Evolutionary conservation across 2,113 vertebrate species (phyloP), one percentile per base, ranked within the genome.

Genomic region (Ailuropoda melanoleuca): DNA sequence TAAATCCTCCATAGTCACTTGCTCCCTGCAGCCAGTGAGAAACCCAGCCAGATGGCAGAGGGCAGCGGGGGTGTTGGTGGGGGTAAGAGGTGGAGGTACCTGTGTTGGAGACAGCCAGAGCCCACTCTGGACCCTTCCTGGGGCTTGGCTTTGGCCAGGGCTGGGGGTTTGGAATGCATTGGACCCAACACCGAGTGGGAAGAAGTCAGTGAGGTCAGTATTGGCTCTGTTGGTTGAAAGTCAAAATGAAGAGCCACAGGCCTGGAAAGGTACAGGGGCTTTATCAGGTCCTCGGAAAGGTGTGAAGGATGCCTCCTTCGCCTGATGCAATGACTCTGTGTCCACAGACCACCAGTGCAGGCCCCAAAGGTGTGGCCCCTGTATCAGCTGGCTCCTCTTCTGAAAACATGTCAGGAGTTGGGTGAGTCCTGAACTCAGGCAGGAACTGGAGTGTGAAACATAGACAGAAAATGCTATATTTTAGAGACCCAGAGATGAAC

Each of bases 1-100:
- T 98, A 98, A 96, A 85, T 95, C 97, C 93, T 98, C 92, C 53
- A 78, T 98, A 97, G 97, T 98, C 91, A 97, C 93, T 82, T 87
- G 84, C 83, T 94, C 95, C 96, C 88, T 26, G 62, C 29, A n/a
- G 94, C 74, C 0, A 0, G 88, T 96, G 97, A 95, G 93, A 72
- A 89, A 95, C 74, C 84, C 75, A 93, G 93, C 84, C 97, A 97
- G 92, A 48, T 60, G 97, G 87, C 62, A 84, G 80, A 96, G 90
- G 87, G 55, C 0, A 1, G 7, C 1, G 2, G 9, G 6, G 37
- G 17, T 90, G 39, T 26, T 21, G 48, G 13, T 50, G 24, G 7
- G 29, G 13, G 8, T 31, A 0, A 3, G 78, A 37, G 23, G 11
- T 48, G 53, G 26, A 78, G 90, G 97, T 87, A 50, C 34, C 58